phyloP scores from a whole-genome alignment of 1,140 invertebrate genomes.

The Trissolcus basalis region DNA sequence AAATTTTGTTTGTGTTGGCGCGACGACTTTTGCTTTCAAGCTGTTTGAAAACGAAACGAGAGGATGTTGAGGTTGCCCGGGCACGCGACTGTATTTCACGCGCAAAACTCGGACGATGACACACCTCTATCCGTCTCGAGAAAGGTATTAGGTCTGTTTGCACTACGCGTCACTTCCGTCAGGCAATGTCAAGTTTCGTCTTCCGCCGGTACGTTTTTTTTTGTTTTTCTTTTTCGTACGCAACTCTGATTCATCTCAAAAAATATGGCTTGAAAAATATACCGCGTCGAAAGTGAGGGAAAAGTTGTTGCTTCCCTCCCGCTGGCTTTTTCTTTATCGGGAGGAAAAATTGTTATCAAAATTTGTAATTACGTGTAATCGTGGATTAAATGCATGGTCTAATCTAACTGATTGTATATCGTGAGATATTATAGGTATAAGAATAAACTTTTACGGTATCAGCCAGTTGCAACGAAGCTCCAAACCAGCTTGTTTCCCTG shows the following conservation, averaged over 20 bases:
- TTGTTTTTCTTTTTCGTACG: constrained; percentile 33
- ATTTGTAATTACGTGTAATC: constrained; percentile 28
- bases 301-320: too few relatives aligned
- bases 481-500: constrained; percentile 26
- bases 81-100: constrained; percentile 61
- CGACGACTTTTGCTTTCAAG: constrained; percentile 62
- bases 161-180: constrained; percentile 73
- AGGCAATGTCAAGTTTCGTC: constrained; percentile 75
- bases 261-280: too few relatives aligned
- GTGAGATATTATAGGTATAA: constrained; percentile 31
- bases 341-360: constrained; percentile 29
- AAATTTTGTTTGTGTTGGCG: constrained; percentile 45
- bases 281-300: too few relatives aligned
- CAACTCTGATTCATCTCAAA: constrained; percentile 32
- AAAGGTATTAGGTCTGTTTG: constrained; percentile 71
- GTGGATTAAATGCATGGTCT: constrained; percentile 38
- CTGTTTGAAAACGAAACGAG: constrained; percentile 46
- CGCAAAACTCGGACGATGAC: constrained; percentile 61
- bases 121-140: constrained; percentile 72
- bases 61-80: constrained; percentile 44
- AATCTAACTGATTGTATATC: constrained; percentile 49
- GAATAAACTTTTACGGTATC: constrained; percentile 29
- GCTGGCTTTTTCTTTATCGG: neutral
- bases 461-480: constrained; percentile 23
- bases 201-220: too few relatives aligned